Evolutionary conservation across 2,888 invertebrate species (phyloP), one percentile per base, ranked within the genome.

Genomic region (Parascotia fuliginaria): DNA sequence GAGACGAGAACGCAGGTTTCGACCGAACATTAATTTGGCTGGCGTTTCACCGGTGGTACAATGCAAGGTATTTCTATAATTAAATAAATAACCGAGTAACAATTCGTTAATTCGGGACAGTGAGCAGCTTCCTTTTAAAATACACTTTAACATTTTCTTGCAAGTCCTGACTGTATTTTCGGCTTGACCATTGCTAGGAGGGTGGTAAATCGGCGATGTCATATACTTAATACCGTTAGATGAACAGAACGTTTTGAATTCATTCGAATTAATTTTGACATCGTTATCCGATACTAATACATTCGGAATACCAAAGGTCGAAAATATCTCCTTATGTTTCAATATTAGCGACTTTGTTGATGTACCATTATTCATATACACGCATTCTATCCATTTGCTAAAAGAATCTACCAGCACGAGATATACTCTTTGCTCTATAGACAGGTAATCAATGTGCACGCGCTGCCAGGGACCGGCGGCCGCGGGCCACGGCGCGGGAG

Each of bases 11-110:
- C n/a, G n/a, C n/a, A n/a, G n/a, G n/a, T n/a, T n/a, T n/a, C n/a
- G n/a, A 12, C 3, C 56, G 34, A 28, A 52, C 56, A 56, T 63
- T 40, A 60, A 34, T n/a, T 47, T 53, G 3, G 61, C 58, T 0
- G 63, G 60, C 3, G 59, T 49, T 12, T 42, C 37, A 1, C 56
- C 53, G 3, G 59, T 61, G 9, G 61, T 28, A 45, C 60, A 63
- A 22, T 61, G 56, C 24, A 45, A 52, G 2, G 59, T 48, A 19
- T 64, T 60, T 13, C 58, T 52, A 38, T 58, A 63, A 19, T 38
- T 44, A 39, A 60, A 60, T 19, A 63, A 36, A 34, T 38, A 63
- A 7, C 39, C 49, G 14, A 37, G 15, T 11, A 63, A 46, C 15
- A 24, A 3, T 7, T 7, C 7, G n/a, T 36, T 15, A 1, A 52